A percentile compares a stretch with the other conserved stretches of the same genome.
Conservation (phyloP, 2,888 invertebrate genomes). For the Eilema depressum region DNA sequence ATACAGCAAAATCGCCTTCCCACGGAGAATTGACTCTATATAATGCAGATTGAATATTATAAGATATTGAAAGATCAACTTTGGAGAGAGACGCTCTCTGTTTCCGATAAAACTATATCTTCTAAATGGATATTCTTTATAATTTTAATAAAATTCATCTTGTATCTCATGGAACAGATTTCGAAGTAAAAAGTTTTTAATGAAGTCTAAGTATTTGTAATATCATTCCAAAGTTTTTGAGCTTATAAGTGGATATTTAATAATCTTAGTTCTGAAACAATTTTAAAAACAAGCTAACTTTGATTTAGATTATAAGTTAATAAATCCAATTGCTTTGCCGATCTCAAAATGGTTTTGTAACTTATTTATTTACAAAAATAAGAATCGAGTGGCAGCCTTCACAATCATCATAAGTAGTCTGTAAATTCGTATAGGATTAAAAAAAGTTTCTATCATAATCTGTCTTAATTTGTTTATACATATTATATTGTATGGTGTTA, state of each 20-base stretch:
- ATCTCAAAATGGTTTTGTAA: neutral
- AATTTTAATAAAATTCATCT: conserved; percentile 23
- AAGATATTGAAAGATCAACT: conserved; percentile 12
- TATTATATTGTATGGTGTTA: too few relatives aligned
- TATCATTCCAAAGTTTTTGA: conserved; percentile 20
- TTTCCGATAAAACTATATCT: conserved; percentile 8
- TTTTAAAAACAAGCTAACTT: neutral
- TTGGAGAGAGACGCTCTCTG: neutral
- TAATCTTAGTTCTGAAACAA: conserved; percentile 10
- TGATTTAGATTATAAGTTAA: neutral
- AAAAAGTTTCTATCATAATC: too few relatives aligned
- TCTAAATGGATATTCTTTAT: conserved; percentile 22
- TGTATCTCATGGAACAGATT: conserved; percentile 24
- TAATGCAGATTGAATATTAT: neutral
- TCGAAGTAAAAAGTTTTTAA: conserved; percentile 27
- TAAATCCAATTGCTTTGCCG: neutral
- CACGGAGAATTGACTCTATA: conserved; percentile 10
- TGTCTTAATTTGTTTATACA: too few relatives aligned
- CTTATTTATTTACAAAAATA: neutral
- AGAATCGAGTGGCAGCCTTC: neutral
- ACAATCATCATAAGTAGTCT: neutral
- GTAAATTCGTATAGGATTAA: neutral
- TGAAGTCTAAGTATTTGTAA: conserved; percentile 24
- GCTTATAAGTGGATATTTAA: conserved; percentile 11
- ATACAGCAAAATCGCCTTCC: conserved; percentile 21